Evolutionary conservation across 2,113 vertebrate genomes (phyloP).

Genomic region (Seriola quinqueradiata): DNA sequence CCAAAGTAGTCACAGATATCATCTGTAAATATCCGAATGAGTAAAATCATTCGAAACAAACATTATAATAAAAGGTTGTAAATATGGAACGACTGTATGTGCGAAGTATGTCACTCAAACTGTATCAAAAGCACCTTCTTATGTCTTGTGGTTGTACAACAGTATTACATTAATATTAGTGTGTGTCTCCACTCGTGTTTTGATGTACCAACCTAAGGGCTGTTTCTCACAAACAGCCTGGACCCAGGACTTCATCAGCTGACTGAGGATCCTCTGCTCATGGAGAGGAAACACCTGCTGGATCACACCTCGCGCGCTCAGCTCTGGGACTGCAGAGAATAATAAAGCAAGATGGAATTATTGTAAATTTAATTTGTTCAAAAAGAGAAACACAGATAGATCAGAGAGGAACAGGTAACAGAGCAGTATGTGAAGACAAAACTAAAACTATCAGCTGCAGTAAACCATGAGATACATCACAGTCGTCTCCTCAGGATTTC

Average conservation of each 20-base stretch:
- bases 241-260: slow-evolving; percentile 98
- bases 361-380: not conserved
- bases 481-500: not conserved
- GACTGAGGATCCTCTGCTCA: slow-evolving; percentile 94
- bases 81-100: not conserved
- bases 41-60: not conserved
- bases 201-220: slow-evolving; percentile 87
- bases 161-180: not conserved
- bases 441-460: not conserved
- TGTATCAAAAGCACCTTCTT: not conserved
- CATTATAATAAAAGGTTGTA: not conserved
- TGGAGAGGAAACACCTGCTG: slow-evolving; percentile 96
- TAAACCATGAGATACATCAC: not conserved
- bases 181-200: not conserved
- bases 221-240: slow-evolving; percentile 96
- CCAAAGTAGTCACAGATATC: slow-evolving; percentile 98
- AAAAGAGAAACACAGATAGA: not conserved
- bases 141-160: not conserved
- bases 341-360: slow-evolving; percentile 12
- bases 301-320: slow-evolving; percentile 93
- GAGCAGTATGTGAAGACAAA: not conserved
- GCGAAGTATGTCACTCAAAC: not conserved
- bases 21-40: slow-evolving; percentile 80
- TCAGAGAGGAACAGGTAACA: not conserved
- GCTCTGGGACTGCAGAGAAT: slow-evolving; percentile 89